Percentiles rank a stretch among this genome's conserved stretches.
Evolutionary conservation across 2,797 vertebrate species (phyloP).

Genomic region (Cygnus olor): DNA sequence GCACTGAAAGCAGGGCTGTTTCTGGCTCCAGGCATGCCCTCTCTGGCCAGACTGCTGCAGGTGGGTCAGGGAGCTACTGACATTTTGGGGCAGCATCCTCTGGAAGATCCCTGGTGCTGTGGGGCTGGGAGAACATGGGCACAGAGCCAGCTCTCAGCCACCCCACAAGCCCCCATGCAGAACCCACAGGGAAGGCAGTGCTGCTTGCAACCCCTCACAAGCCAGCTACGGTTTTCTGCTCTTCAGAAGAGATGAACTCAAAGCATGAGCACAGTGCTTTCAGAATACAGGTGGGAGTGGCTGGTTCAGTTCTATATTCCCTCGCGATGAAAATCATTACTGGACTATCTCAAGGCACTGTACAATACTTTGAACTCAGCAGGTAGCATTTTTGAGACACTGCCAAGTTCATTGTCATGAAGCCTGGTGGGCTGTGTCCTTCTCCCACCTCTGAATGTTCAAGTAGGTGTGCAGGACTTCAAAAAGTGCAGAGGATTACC

Average conservation of each 20-base stretch:
- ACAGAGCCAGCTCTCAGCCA: not conserved
- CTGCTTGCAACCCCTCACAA: not conserved
- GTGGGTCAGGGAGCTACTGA: not conserved
- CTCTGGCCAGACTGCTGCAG: not conserved
- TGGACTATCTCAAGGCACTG: not conserved
- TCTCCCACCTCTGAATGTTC: not conserved
- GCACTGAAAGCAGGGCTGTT: not conserved
- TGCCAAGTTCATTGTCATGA: not conserved
- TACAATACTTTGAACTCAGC: not conserved
- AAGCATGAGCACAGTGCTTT: not conserved
- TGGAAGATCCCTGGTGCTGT: not conserved
- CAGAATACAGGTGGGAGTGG: not conserved
- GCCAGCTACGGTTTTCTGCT: not conserved
- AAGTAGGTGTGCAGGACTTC: not conserved
- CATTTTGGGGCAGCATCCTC: not conserved
- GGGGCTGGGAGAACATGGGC: not conserved
- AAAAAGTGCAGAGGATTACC: not conserved
- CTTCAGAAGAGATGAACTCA: not conserved
- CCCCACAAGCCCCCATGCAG: not conserved
- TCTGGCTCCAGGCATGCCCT: not conserved
- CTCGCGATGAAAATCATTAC: not conserved
- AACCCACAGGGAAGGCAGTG: not conserved
- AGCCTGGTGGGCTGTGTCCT: not conserved
- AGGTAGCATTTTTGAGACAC: not conserved
- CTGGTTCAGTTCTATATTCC: not conserved